A percentile compares a stretch with the other conserved stretches of the same genome.
These are phyloP conservation scores for Corythoichthys haematopterus DNA, from an alignment of 2,113 vertebrate genomes.

Conservation along the genomic window DNA sequence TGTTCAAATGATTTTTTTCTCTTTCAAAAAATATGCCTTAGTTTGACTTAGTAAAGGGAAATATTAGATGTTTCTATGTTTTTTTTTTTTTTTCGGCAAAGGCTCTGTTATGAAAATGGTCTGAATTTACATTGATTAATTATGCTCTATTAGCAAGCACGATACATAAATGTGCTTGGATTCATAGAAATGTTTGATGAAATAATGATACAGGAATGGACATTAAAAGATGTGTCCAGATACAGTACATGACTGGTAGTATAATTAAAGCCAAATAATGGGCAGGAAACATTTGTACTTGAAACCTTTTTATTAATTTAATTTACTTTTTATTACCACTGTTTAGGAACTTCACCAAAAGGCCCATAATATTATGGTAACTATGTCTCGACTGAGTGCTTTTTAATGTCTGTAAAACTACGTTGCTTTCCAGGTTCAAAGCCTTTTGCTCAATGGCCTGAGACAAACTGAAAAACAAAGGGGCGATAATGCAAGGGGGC, in stretches of 20 bases:
- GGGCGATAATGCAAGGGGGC: constrained; percentile 40
- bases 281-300: not conserved
- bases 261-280: not conserved
- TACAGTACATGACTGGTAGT: not conserved
- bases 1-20: not conserved
- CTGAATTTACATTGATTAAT: too few relatives aligned
- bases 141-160: too few relatives aligned
- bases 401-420: constrained; percentile 33
- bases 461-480: constrained; percentile 38
- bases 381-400: constrained; percentile 15
- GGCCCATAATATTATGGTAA: constrained; percentile 26
- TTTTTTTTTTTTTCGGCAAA: too few relatives aligned
- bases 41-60: not conserved
- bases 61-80: not conserved
- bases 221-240: too few relatives aligned
- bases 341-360: constrained; percentile 20
- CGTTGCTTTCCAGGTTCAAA: constrained; percentile 38
- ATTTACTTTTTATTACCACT: not conserved
- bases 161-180: too few relatives aligned
- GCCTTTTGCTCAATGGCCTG: constrained; percentile 11
- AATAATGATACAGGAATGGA: too few relatives aligned
- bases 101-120: too few relatives aligned
- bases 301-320: constrained; percentile 24
- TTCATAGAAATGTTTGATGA: too few relatives aligned
- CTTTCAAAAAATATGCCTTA: not conserved